These are phyloP conservation scores for Carettochelys insculpta DNA, from an alignment of 2,113 vertebrate genomes.

Conservation along the genomic window DNA sequence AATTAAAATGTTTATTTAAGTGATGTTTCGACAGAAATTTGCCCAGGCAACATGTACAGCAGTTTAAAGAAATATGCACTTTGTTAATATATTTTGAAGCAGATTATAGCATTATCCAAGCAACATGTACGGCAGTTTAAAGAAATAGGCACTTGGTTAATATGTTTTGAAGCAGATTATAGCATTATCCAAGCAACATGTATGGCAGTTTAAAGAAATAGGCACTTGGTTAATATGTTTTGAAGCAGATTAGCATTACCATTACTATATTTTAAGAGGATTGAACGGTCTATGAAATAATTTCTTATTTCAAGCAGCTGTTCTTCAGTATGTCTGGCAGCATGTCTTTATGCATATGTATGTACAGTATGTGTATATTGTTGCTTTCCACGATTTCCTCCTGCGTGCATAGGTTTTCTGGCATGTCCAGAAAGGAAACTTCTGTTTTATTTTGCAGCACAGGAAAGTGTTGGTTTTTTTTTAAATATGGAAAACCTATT, in stretches of 20 bases:
- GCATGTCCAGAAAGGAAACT: rapidly evolving
- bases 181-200: too few species aligned
- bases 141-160: too few species aligned
- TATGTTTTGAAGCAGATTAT: too few species aligned
- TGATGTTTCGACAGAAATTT: neutral
- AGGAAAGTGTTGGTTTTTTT: rapidly evolving
- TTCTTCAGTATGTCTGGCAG: neutral
- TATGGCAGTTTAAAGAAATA: too few species aligned
- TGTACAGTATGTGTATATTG: neutral
- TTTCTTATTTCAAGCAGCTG: neutral
- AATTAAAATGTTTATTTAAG: neutral
- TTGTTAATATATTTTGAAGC: too few species aligned
- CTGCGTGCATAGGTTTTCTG: neutral
- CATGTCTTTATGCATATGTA: neutral
- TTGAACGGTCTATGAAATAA: neutral
- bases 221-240: too few species aligned
- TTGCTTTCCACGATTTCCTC: neutral
- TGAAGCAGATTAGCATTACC: neutral
- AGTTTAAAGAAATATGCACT: neutral
- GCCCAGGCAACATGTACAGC: neutral
- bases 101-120: too few species aligned
- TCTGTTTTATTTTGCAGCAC: neutral
- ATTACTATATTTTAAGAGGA: neutral
- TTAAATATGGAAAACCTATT: rapidly evolving
- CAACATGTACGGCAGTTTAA: too few species aligned